These are phyloP conservation scores for Parnassius orleans DNA, from an alignment of 2,888 invertebrate genomes.

Conservation along the genomic window DNA sequence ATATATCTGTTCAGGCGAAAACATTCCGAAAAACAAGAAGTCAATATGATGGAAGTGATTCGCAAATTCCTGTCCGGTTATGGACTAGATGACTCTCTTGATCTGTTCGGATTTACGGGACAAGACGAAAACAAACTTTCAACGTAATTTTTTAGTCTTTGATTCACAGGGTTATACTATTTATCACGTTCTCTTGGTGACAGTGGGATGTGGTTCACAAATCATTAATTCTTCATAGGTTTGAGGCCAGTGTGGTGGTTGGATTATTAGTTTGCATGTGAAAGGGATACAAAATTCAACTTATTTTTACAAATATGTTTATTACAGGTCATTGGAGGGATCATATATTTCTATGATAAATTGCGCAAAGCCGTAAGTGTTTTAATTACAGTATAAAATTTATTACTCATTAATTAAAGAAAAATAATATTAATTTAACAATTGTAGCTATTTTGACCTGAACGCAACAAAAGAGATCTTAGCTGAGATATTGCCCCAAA, in stretches of 20 bases:
- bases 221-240: slow-evolving; percentile 22
- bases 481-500: slow-evolving; percentile 88
- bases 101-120: slow-evolving; percentile 58
- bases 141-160: slow-evolving; percentile 51
- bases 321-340: slow-evolving; percentile 36
- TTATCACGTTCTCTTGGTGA: slow-evolving; percentile 20
- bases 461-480: slow-evolving; percentile 92
- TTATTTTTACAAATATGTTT: not conserved
- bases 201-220: slow-evolving; percentile 20
- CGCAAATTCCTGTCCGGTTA: slow-evolving; percentile 70
- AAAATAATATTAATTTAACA: not conserved
- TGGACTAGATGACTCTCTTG: slow-evolving; percentile 61
- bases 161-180: slow-evolving; percentile 14
- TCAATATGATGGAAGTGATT: slow-evolving; percentile 56
- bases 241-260: slow-evolving; percentile 16
- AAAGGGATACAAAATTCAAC: not conserved
- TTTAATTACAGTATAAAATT: not conserved
- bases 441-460: slow-evolving; percentile 84
- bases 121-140: slow-evolving; percentile 54
- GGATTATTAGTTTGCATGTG: slow-evolving; percentile 20
- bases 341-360: slow-evolving; percentile 66
- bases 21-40: slow-evolving; percentile 50
- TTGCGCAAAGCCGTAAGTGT: slow-evolving; percentile 76
- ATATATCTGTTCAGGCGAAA: slow-evolving; percentile 63
- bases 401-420: not conserved